Percentiles rank a stretch among this genome's conserved stretches.
Conservation (phyloP, 2,888 invertebrate species). For the Morpho helenor region DNA sequence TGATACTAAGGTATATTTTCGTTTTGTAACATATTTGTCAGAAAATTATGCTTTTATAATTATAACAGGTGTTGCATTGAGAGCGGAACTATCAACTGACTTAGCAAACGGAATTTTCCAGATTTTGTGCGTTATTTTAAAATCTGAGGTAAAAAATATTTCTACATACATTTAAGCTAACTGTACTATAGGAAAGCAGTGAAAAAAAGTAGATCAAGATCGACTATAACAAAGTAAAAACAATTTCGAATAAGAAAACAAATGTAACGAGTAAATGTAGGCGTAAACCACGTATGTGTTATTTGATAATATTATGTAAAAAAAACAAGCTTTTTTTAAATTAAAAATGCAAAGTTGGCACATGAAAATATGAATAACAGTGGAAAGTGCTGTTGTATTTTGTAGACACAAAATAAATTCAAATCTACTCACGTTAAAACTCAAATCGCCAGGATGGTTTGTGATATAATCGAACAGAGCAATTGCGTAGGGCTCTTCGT, state of each 20-base stretch:
- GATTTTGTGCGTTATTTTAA: conserved; percentile 1
- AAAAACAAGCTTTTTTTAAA: not conserved
- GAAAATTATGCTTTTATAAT: conserved; percentile 6
- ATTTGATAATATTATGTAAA: not conserved
- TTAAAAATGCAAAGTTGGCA: not conserved
- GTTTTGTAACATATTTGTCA: not conserved
- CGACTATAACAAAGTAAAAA: no score
- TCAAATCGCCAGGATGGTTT: conserved; percentile 87
- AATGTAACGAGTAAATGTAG: not conserved
- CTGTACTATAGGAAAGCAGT: no score
- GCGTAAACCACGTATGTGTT: not conserved
- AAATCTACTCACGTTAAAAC: conserved; percentile 83
- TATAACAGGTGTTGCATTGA: conserved; percentile 5
- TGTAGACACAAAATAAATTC: not conserved
- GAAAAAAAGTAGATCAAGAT: no score
- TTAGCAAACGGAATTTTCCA: conserved; percentile 5
- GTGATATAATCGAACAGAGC: conserved; percentile 89
- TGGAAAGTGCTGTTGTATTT: not conserved
- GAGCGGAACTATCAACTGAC: conserved; percentile 11
- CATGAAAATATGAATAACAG: not conserved
- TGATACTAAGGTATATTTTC: not conserved
- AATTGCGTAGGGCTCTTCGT: conserved; percentile 83
- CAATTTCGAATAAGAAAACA: not conserved
- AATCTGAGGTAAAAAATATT: not conserved
- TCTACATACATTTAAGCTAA: no score